A percentile compares a stretch with the other conserved stretches of the same genome.
Conservation (phyloP, 2,797 vertebrate species). For the Lacerta viridis region DNA sequence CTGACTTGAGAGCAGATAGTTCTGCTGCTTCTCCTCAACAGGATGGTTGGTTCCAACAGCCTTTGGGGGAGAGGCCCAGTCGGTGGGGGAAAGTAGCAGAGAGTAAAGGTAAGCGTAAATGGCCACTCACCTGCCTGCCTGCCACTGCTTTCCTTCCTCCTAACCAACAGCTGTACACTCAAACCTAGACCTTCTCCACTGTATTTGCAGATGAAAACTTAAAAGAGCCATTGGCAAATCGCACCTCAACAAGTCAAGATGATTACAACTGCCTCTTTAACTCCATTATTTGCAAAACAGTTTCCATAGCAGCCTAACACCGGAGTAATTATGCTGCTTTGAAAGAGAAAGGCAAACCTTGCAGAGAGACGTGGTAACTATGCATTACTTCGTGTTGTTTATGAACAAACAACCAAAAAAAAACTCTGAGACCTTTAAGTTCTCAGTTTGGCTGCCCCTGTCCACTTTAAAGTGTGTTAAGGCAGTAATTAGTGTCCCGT, state of each 20-base stretch:
- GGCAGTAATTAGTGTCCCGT: not conserved
- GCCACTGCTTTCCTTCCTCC: too few species aligned
- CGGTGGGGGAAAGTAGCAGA: too few species aligned
- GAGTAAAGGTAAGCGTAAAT: too few species aligned
- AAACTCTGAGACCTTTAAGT: not conserved
- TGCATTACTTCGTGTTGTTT: conserved; percentile 35
- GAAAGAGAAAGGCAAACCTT: conserved; percentile 45
- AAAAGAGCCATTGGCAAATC: rapidly evolving
- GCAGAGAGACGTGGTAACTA: conserved; percentile 45
- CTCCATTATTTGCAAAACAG: conserved; percentile 53
- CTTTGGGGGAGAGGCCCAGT: too few species aligned
- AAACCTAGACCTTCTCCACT: not conserved
- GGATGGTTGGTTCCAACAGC: too few species aligned
- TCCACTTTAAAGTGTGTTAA: conserved; percentile 24
- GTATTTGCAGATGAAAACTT: conserved; percentile 2
- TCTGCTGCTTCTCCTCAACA: too few species aligned
- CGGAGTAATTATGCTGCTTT: conserved; percentile 49
- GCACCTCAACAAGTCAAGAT: conserved; percentile 36
- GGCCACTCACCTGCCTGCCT: too few species aligned
- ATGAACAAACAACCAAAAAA: conserved; percentile 36
- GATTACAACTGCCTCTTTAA: conserved; percentile 55
- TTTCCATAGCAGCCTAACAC: conserved; percentile 40
- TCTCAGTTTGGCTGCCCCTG: conserved; percentile 24
- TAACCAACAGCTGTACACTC: not conserved
- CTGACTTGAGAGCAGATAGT: too few species aligned